These are phyloP conservation scores for Drosophila flavopinicola DNA, from an alignment of 2,888 invertebrate species.

Conservation along the genomic window DNA sequence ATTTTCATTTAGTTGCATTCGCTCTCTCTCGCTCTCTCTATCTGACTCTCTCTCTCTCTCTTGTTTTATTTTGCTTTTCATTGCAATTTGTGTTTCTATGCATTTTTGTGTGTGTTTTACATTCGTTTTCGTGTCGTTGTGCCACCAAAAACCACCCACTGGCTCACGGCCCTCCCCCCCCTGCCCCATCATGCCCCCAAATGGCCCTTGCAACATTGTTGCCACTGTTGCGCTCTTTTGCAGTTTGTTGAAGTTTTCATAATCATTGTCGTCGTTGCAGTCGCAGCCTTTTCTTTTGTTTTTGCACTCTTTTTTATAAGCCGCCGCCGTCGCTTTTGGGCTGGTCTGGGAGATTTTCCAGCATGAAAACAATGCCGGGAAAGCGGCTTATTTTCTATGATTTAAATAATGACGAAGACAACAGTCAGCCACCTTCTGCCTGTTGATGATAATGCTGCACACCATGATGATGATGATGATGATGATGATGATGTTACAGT, in stretches of 20 bases:
- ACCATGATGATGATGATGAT: slow-evolving; percentile 36
- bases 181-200: background rate
- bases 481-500: slow-evolving; percentile 16
- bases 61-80: slow-evolving; percentile 69
- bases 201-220: slow-evolving; percentile 42
- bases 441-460: slow-evolving; percentile 19
- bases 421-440: slow-evolving; percentile 58
- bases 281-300: slow-evolving; percentile 49
- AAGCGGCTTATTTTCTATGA: slow-evolving; percentile 82
- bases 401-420: slow-evolving; percentile 82
- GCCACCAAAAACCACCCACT: slow-evolving; percentile 36
- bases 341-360: slow-evolving; percentile 70
- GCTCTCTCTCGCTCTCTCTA: slow-evolving; percentile 22
- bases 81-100: slow-evolving; percentile 79
- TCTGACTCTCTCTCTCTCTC: slow-evolving; percentile 6
- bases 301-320: slow-evolving; percentile 32
- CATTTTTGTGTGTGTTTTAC: slow-evolving; percentile 80
- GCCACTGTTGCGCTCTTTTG: slow-evolving; percentile 74
- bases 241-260: slow-evolving; percentile 75
- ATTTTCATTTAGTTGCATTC: slow-evolving; percentile 72
- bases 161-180: slow-evolving; percentile 26
- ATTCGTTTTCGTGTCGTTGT: slow-evolving; percentile 70
- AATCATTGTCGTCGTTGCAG: slow-evolving; percentile 61
- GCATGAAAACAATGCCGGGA: slow-evolving; percentile 80
- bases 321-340: slow-evolving; percentile 51